Evolutionary conservation across 2,113 vertebrate genomes (phyloP), one percentile per base, ranked within the genome.

Genomic region (Corythoichthys intestinalis): DNA sequence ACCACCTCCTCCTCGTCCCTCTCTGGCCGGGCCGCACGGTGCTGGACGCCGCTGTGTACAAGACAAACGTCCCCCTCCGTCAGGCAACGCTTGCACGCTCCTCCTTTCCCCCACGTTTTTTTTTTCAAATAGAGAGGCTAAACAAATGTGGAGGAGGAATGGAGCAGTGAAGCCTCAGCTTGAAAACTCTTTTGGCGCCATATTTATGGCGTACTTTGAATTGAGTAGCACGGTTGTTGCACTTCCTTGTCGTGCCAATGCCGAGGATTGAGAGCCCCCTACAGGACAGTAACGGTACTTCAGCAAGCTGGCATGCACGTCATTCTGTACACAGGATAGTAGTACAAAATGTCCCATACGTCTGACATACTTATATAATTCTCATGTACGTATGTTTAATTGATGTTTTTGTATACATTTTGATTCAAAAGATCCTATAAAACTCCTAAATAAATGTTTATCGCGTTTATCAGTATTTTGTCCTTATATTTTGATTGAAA

Each of bases 151-250:
- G 89, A 90, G 91, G 92, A 92, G 89, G 56, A 58, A 58, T 37
- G 35, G 56, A 58, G 56, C 34, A 34, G 34, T 37, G 12, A 12
- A 92, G 91, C 87, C 74, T 76, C 75, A 84, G 84, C 86, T 88
- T 94, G 94, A 91, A 93, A 94, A 93, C 92, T 93, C 93, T 95
- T 96, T 96, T 96, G 95, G 94, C 94, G 95, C 96, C 94, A 95
- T 96, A 95, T 96, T 95, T 96, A 96, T 98, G 96, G 95, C 96
- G 95, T 97, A 98, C 94, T 96, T 96, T 93, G 94, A 95, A 96
- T 95, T 94, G 93, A 89, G 87, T 89, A 91, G 91, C 92, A 47
- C 93, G 93, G 75, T 20, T 72, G 69, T 81, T 71, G 84, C 86
- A 88, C 88, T 88, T 90, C 87, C 88, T 87, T 52, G 65, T 86